These are phyloP conservation scores for Lepus americanus DNA, from an alignment of 2,113 vertebrate species.

Conservation along the genomic window DNA sequence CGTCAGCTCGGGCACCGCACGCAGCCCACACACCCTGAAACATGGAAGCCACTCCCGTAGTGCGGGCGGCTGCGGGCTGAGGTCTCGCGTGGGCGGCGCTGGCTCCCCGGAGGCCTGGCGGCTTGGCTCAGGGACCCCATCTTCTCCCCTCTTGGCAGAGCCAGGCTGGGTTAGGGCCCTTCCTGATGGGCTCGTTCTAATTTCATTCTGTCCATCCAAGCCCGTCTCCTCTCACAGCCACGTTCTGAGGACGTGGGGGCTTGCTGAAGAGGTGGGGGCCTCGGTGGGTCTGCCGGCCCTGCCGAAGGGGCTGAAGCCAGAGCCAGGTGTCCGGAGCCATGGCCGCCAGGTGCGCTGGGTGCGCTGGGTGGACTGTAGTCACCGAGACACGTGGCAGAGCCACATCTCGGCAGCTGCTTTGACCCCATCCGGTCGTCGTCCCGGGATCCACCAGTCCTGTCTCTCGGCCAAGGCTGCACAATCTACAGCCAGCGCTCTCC, in stretches of 20 bases:
- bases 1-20: not conserved
- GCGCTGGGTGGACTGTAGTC: accelerated
- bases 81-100: accelerated
- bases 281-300: no score
- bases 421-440: no score
- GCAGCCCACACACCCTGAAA: not conserved
- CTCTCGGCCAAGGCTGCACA: not conserved
- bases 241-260: not conserved
- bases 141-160: no score
- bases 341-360: no score
- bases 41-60: not conserved
- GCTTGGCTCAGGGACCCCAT: accelerated
- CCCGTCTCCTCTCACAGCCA: not conserved
- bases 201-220: not conserved
- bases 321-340: no score
- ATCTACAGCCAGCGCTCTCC: no score
- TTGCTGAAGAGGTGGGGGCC: no score
- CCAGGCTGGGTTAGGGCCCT: accelerated
- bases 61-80: accelerated
- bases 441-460: no score
- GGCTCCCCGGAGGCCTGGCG: not conserved
- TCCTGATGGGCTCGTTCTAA: accelerated
- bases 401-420: accelerated
- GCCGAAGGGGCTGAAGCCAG: no score
- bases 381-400: accelerated